Evolutionary conservation across 2,797 vertebrate species (phyloP).

Genomic region (Hafferia zeledoni): DNA sequence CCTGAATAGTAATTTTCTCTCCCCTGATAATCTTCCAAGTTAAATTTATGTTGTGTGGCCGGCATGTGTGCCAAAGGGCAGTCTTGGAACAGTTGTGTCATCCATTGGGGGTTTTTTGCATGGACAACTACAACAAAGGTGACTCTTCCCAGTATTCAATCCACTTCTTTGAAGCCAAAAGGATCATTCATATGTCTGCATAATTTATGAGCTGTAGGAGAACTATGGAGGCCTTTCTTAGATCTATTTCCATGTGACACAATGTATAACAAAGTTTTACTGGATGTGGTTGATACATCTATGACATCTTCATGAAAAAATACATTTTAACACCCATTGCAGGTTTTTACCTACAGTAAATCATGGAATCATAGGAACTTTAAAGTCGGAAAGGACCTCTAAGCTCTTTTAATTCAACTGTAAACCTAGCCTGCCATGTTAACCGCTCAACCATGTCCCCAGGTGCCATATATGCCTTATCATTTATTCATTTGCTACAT

Average conservation of each 20-base stretch:
- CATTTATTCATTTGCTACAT: constrained; percentile 68
- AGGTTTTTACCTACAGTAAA: constrained; percentile 61
- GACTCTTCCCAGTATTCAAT: neutral
- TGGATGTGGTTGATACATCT: constrained; percentile 57
- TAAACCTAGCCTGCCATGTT: neutral
- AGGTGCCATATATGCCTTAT: constrained; percentile 27
- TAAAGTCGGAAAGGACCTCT: neutral
- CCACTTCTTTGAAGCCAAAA: neutral
- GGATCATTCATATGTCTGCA: neutral
- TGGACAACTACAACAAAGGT: neutral
- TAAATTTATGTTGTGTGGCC: neutral
- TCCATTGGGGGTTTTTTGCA: neutral
- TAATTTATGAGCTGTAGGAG: neutral
- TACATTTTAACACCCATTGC: constrained; percentile 63
- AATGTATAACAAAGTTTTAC: neutral
- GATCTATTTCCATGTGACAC: constrained; percentile 13
- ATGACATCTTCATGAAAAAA: constrained; percentile 43
- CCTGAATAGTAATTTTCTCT: constrained; percentile 28
- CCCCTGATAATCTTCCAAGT: constrained; percentile 17
- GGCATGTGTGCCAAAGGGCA: neutral
- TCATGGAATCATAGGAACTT: neutral
- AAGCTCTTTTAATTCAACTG: neutral
- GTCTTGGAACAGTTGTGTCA: neutral
- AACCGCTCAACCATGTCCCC: neutral
- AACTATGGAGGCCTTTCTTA: neutral